Evolutionary conservation across 2,113 vertebrate genomes (phyloP).

Genomic region (Alligator sinensis): DNA sequence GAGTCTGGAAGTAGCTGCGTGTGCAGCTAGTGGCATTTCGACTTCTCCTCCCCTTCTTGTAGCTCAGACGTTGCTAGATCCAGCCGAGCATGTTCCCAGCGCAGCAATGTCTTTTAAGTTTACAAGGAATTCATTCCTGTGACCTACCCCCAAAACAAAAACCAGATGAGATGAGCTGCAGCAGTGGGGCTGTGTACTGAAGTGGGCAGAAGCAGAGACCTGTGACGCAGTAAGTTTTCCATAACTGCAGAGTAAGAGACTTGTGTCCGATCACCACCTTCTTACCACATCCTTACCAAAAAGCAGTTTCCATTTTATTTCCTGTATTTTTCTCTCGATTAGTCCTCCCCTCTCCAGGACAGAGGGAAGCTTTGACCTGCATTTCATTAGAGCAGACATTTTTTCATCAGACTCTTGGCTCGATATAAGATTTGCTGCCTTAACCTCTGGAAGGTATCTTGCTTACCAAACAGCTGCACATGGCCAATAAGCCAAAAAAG

Average conservation of each 20-base stretch:
- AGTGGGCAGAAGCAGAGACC: background rate
- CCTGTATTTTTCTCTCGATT: background rate
- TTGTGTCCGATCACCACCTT: background rate
- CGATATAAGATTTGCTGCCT: background rate
- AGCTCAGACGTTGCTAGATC: background rate
- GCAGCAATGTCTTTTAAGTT: background rate
- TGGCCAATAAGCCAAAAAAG: background rate
- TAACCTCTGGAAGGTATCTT: background rate
- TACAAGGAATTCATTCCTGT: background rate
- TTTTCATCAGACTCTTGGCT: too few species aligned
- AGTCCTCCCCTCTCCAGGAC: background rate
- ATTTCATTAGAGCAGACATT: background rate
- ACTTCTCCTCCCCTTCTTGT: background rate
- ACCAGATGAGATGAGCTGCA: background rate
- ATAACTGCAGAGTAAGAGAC: background rate
- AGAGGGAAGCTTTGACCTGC: background rate
- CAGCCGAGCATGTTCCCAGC: background rate
- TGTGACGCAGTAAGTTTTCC: background rate
- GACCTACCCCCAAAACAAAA: background rate
- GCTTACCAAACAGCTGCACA: background rate
- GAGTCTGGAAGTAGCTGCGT: background rate
- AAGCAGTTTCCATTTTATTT: background rate
- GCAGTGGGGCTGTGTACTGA: background rate
- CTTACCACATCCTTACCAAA: background rate
- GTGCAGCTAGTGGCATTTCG: background rate